A percentile compares a stretch with the other conserved stretches of the same genome.
Conservation (phyloP, 2,888 invertebrate species). For the Desoria tigrina region DNA sequence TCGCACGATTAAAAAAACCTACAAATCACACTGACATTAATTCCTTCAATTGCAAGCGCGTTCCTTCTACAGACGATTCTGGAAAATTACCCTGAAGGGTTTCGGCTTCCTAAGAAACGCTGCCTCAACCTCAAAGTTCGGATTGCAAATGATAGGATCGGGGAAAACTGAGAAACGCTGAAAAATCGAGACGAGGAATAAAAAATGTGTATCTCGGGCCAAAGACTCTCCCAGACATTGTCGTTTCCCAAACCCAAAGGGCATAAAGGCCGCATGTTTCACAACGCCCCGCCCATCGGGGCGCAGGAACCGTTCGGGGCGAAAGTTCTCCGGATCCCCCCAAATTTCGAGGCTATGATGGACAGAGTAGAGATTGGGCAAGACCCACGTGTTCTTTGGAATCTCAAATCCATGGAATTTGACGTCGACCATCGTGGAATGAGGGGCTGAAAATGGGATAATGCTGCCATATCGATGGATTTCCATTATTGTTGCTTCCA, state of each 20-base stretch:
- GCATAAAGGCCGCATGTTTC: constrained; percentile 17
- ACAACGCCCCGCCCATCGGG: constrained; percentile 8
- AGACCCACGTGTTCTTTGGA: constrained; percentile 39
- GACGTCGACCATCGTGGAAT: constrained; percentile 35
- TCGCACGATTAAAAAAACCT: too few species aligned
- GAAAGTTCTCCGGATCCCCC: constrained; percentile 40
- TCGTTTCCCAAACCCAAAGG: too few species aligned
- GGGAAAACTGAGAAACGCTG: constrained; percentile 27
- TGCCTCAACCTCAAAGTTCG: too few species aligned
- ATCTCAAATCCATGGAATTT: constrained; percentile 36
- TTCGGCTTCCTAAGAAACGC: constrained; percentile 4
- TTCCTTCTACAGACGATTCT: too few species aligned
- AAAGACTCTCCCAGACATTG: constrained; percentile 38
- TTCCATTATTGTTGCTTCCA: constrained; percentile 40
- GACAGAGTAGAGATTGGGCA: constrained; percentile 38
- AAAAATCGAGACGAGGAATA: constrained; percentile 26
- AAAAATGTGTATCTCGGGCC: constrained; percentile 30
- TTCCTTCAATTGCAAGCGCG: too few species aligned
- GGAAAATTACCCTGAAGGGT: constrained; percentile 1
- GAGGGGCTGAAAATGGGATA: constrained; percentile 35
- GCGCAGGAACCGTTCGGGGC: constrained; percentile 40
- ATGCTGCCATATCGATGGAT: constrained; percentile 33
- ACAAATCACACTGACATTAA: too few species aligned
- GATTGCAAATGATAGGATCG: too few species aligned
- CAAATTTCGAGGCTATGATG: constrained; percentile 36